Base-by-base conservation (phyloP, 2,113 vertebrate species). In the Protomyctophum bolini region DNA sequence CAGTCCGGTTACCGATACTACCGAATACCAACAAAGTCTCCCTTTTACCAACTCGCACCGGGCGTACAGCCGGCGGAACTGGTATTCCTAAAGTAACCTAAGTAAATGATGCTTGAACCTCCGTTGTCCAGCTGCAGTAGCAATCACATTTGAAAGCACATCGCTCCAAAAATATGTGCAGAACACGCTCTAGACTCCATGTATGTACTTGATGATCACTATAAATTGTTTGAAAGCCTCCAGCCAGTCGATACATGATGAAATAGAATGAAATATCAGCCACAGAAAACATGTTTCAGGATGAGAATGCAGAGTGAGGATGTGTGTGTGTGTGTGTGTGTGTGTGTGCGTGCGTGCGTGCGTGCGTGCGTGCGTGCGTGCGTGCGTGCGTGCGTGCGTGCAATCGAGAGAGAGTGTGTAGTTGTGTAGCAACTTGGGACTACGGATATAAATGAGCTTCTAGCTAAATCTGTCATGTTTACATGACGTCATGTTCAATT, bases 261-360 rank as follows among this genome's bases (percentile, higher is more conserved):
- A 89, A 91, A 89, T 68, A 46, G 86, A 87, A 83, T 83, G 79
- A 89, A 88, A 91, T 56, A 76, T 77, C 58, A 52, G 75, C 3
- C 15, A 76, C 72, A 70, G 67, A 66, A 75, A 82, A 79, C 56
- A 77, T 61, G 73, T 8, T 12, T 1, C 4, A 2, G n/a, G 46
- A 51, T 60, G 50, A n/a, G 73, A 69, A 60, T 76, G 68, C 63
- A 41, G 33, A 62, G 67, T 67, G 45, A 76, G 77, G 67, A 71
- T 3, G 41, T 51, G 58, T 63, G 47, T 49, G 1, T 52, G 55
- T 73, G 21, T 54, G 49, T 54, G 49, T 73, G 72, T 73, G 54
- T 12, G 54, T 48, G 56, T 73, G 63, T 59, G 47, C 54, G 48
- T 29, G 49, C 5, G 58, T 46, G 47, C 1, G 57, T 68, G 41